Percentiles rank a stretch among this genome's conserved stretches.
phyloP scores from a whole-genome alignment of 2,113 vertebrate genomes.

The Carassius carassius region DNA sequence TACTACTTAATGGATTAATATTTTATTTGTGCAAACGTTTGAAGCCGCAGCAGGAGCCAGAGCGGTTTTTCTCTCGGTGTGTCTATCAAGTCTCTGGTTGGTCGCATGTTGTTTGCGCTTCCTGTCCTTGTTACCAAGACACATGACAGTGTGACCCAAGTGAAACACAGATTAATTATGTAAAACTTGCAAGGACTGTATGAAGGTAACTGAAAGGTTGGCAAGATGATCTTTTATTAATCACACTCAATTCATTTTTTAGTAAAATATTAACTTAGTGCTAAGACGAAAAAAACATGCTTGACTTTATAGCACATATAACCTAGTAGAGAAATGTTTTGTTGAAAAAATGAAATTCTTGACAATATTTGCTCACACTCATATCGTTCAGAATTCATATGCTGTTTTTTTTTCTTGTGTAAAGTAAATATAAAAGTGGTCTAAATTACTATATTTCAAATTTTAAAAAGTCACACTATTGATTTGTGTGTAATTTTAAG shows the following conservation, averaged over 20 bases:
- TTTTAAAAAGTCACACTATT: not conserved
- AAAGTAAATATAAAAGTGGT: not conserved
- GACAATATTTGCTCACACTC: not conserved
- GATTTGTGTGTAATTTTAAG: not conserved
- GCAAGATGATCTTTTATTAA: not conserved
- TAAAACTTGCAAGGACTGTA: not conserved
- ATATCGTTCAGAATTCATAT: not conserved
- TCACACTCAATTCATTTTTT: not conserved
- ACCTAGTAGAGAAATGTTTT: not conserved
- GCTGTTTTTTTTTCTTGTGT: not conserved
- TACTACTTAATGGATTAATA: constrained; percentile 78
- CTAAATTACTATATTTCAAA: not conserved
- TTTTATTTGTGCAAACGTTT: constrained; percentile 68
- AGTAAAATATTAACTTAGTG: not conserved
- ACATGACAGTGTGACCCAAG: not conserved
- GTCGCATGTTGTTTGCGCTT: constrained; percentile 21
- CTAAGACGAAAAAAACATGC: not conserved
- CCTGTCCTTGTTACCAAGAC: constrained; percentile 7
- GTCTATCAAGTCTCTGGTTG: constrained; percentile 19
- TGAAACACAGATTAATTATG: constrained; percentile 18
- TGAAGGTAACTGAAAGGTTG: not conserved
- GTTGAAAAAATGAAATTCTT: not conserved
- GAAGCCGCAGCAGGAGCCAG: not conserved
- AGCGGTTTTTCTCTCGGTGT: not conserved
- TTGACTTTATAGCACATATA: not conserved